phyloP scores from a whole-genome alignment of 1,140 invertebrate genomes.

The Chironomus tepperi region DNA sequence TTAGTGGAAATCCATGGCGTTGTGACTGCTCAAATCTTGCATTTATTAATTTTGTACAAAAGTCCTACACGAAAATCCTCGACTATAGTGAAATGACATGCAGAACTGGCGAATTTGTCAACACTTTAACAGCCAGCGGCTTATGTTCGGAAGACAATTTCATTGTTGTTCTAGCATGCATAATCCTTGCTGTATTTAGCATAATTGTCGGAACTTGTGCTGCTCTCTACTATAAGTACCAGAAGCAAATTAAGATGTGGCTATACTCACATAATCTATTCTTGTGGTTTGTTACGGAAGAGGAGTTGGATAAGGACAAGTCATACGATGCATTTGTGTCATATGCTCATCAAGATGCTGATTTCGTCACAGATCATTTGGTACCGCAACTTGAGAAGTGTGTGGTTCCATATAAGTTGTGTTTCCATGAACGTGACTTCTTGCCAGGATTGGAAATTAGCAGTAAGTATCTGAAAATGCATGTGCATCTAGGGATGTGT shows the following conservation, averaged over 20 bases:
- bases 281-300: constrained; percentile 57
- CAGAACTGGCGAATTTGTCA: constrained; percentile 33
- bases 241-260: constrained; percentile 59
- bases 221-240: constrained; percentile 53
- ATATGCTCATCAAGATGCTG: constrained; percentile 72
- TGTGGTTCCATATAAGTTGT: constrained; percentile 52
- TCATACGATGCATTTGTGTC: constrained; percentile 81
- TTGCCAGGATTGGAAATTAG: constrained; percentile 58
- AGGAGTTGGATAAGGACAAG: constrained; percentile 68
- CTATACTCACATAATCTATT: constrained; percentile 55
- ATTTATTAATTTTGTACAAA: constrained; percentile 49
- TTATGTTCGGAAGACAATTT: constrained; percentile 42
- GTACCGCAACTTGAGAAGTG: constrained; percentile 57
- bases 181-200: constrained; percentile 42
- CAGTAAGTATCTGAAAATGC: constrained; percentile 28
- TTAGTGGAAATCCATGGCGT: constrained; percentile 53
- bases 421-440: constrained; percentile 77
- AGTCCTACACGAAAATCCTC: constrained; percentile 37
- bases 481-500: too few species aligned
- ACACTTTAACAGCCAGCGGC: constrained; percentile 41
- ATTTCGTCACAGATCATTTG: constrained; percentile 59
- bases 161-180: constrained; percentile 40
- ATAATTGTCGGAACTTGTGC: constrained; percentile 43
- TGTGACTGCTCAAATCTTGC: constrained; percentile 51
- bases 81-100: constrained; percentile 43